Evolutionary conservation across 92 coral and sea anemone genomes (phyloP), one percentile per base, ranked within the genome.

Genomic region (Chrysogorgia sp.): DNA sequence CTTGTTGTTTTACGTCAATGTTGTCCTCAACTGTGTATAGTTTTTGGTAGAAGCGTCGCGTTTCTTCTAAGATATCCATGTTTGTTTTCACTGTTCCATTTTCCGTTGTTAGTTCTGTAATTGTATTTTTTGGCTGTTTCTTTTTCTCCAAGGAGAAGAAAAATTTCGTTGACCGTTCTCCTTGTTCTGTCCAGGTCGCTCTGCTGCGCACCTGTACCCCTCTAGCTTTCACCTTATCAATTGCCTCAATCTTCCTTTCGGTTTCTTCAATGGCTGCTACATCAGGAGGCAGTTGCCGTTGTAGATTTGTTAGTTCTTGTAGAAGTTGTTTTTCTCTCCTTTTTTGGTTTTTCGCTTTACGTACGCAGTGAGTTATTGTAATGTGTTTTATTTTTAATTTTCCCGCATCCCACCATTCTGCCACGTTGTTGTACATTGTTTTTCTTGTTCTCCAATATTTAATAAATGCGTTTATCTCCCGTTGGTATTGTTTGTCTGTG

Each of bases 131-230:
- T 10, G 29, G n/a, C 33, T 80, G 84, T 40, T 80, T 80, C 1
- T 22, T 19, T 58, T n/a, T 50, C 31, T 80, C 76, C 31, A 66
- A 41, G 23, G 50, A 29, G 23, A 80, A 80, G n/a, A 78, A 78
- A 52, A 45, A 78, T 34, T 40, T 45, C 0, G 83, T 64, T 5
- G 63, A 63, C 10, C 29, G 20, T 34, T 78, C 83, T 5, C 83
- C 83, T 13, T 78, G 37, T 64, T 78, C 83, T 12, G 35, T 14
- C 83, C 83, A 78, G n/a, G 26, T 43, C 25, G 74, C 74, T 50
- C 72, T 48, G 62, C 61, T 63, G 6, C 71, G 47, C 22, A 76
- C 37, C 35, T 76, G 58, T 19, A 33, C 40, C 30, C 81, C 81
- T 22, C 59, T 25, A 34, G 65, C 10, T 28, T 30, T 3, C 28